These are phyloP conservation scores for Plumapathes pennacea DNA, from an alignment of 92 coral and sea anemone genomes.

Conservation along the genomic window DNA sequence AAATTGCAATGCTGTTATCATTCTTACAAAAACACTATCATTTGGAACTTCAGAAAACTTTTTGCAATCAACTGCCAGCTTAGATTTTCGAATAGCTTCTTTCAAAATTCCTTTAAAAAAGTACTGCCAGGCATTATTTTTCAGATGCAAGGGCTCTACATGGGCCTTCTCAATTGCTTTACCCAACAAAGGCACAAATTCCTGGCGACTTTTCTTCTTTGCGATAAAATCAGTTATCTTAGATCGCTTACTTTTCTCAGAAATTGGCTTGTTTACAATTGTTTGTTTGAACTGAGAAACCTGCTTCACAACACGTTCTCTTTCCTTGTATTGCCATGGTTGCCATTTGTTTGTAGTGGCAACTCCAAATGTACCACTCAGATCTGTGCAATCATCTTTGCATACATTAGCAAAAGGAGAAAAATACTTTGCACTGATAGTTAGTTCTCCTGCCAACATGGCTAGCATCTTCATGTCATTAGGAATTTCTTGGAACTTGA, in stretches of 20 bases:
- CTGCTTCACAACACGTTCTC: conserved; percentile 10
- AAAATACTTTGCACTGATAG: conserved; percentile 34
- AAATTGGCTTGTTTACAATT: conserved; percentile 12
- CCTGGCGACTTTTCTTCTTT: conserved; percentile 30
- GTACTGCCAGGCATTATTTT: conserved; percentile 36
- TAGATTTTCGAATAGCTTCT: conserved; percentile 34
- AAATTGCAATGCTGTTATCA: conserved; percentile 41
- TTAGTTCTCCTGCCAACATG: conserved; percentile 23
- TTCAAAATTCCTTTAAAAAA: conserved; percentile 28
- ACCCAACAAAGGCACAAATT: conserved; percentile 33
- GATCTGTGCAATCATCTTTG: conserved; percentile 38
- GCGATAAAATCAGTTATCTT: conserved; percentile 32
- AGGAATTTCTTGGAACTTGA: conserved; percentile 22
- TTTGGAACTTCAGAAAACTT: conserved; percentile 35
- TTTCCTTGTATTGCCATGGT: conserved; percentile 34
- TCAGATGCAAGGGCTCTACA: conserved; percentile 33
- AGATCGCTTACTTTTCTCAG: conserved; percentile 11
- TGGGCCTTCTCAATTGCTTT: conserved; percentile 28
- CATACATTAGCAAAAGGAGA: conserved; percentile 41
- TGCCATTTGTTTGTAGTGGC: no score
- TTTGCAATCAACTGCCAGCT: conserved; percentile 17
- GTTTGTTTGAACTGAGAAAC: conserved; percentile 31
- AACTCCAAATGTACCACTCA: conserved; percentile 30
- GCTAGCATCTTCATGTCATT: conserved; percentile 38
- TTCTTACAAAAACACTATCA: conserved; percentile 13